phyloP scores from a whole-genome alignment of 2,113 vertebrate species.

The Zingel zingel region DNA sequence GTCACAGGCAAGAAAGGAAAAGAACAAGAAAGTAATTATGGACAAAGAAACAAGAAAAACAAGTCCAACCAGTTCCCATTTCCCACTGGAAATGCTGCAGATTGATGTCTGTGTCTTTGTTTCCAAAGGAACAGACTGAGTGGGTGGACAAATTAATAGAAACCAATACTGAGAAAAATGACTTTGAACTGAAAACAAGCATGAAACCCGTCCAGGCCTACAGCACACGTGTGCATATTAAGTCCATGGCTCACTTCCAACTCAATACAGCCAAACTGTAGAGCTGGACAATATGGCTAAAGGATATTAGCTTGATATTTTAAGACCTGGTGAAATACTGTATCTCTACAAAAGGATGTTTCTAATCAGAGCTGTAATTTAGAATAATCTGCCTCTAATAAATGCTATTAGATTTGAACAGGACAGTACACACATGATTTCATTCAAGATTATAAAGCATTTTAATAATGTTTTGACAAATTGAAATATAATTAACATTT shows the following conservation, averaged over 20 bases:
- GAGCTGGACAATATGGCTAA: constrained; percentile 37
- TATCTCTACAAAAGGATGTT: constrained; percentile 25
- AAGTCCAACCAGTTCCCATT: constrained; percentile 66
- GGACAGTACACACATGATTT: constrained; percentile 14
- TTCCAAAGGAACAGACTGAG: constrained; percentile 68
- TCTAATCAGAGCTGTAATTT: constrained; percentile 44
- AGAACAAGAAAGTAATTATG: constrained; percentile 70
- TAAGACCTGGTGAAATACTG: constrained; percentile 35
- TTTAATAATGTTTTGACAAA: constrained; percentile 38
- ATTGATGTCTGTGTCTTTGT: constrained; percentile 62
- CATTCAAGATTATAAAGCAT: constrained; percentile 24
- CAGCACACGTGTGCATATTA: constrained; percentile 48
- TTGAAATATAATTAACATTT: constrained; percentile 26
- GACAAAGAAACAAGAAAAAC: constrained; percentile 68
- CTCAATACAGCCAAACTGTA: constrained; percentile 45
- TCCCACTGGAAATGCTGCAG: constrained; percentile 66
- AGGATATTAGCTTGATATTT: constrained; percentile 36
- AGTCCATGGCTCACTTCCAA: constrained; percentile 56
- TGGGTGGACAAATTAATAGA: constrained; percentile 71
- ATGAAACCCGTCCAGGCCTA: constrained; percentile 41
- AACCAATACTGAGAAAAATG: constrained; percentile 38
- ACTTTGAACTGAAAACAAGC: constrained; percentile 54
- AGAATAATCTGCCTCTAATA: constrained; percentile 48
- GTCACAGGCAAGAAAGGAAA: constrained; percentile 38
- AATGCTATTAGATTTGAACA: constrained; percentile 38